Conservation (phyloP, 2,113 vertebrate species). For the Actenoides lindsayi region DNA sequence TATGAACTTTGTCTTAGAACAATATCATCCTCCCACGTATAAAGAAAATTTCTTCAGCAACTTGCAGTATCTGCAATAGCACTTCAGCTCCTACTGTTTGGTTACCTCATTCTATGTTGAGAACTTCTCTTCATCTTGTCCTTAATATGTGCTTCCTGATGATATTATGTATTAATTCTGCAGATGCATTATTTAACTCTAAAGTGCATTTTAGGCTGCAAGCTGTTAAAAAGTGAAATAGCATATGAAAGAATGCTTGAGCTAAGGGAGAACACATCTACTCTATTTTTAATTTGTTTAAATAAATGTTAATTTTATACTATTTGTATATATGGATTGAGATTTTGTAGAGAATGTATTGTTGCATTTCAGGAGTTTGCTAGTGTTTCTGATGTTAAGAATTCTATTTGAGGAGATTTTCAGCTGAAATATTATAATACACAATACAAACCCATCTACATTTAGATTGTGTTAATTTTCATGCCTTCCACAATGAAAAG, state of each 20-base stretch:
- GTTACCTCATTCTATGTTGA: background rate
- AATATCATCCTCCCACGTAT: background rate
- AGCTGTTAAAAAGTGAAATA: background rate
- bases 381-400: background rate
- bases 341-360: background rate
- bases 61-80: background rate
- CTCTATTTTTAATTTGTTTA: background rate
- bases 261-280: background rate
- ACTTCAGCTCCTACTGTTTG: background rate
- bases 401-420: background rate
- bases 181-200: constrained; percentile 24
- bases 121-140: background rate
- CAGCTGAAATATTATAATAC: background rate
- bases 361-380: background rate
- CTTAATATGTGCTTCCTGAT: background rate
- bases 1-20: background rate
- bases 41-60: background rate
- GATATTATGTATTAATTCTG: constrained; percentile 30
- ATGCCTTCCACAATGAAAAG: background rate
- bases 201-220: background rate
- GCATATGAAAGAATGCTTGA: background rate
- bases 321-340: background rate
- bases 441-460: background rate
- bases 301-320: background rate
- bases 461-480: background rate